A percentile compares a stretch with the other conserved stretches of the same genome.
phyloP scores from a whole-genome alignment of 2,113 vertebrate genomes.

The Dicaeum eximium region DNA sequence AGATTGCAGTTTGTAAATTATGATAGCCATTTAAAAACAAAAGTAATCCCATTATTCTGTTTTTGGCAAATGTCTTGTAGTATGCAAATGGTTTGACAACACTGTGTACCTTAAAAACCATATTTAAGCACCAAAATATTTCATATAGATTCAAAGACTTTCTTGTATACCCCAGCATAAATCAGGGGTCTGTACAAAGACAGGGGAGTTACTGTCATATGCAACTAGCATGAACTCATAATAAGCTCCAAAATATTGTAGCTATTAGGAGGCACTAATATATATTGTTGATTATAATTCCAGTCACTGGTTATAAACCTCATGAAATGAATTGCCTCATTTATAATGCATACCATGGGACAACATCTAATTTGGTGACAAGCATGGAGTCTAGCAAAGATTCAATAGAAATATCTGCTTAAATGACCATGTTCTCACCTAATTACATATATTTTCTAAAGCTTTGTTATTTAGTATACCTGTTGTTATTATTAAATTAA shows the following conservation, averaged over 20 bases:
- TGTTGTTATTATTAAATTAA: constrained; percentile 44
- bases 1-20: background rate
- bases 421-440: constrained; percentile 35
- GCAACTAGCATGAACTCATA: background rate
- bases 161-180: background rate
- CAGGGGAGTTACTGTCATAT: background rate
- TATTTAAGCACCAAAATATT: background rate
- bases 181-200: background rate
- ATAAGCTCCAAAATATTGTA: background rate
- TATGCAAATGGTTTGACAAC: background rate
- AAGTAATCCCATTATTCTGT: background rate
- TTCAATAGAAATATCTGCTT: constrained; percentile 33
- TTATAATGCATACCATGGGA: constrained; percentile 47
- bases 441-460: constrained; percentile 38
- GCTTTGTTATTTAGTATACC: constrained; percentile 27
- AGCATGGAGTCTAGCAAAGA: constrained; percentile 15
- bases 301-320: constrained; percentile 51
- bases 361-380: constrained; percentile 59
- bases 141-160: background rate
- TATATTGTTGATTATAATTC: constrained; percentile 57
- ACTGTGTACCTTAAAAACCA: background rate
- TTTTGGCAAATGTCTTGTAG: background rate
- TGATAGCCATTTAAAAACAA: background rate
- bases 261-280: constrained; percentile 35
- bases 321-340: constrained; percentile 41